phyloP scores from a whole-genome alignment of 2,888 invertebrate genomes.

The Nomada goodeniana region DNA sequence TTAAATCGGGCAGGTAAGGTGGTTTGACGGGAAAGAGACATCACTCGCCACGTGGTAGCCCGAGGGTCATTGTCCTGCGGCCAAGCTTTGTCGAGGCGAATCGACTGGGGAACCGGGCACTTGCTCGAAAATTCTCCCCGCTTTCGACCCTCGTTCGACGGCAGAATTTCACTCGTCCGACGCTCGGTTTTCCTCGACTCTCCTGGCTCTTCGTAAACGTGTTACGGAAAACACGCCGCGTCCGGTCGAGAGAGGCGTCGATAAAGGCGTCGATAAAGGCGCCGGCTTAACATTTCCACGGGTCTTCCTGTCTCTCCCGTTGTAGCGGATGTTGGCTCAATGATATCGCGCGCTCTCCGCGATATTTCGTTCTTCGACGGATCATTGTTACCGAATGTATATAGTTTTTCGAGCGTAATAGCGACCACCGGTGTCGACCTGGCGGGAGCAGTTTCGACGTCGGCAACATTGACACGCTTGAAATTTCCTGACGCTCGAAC shows the following conservation, averaged over 20 bases:
- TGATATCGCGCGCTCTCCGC: conserved; percentile 19
- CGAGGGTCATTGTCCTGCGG: conserved; percentile 77
- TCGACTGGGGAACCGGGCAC: conserved; percentile 47
- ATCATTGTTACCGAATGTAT: no score
- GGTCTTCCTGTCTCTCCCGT: conserved; percentile 24
- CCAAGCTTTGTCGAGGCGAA: conserved; percentile 70
- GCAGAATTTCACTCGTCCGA: conserved; percentile 11
- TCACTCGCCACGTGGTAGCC: conserved; percentile 77
- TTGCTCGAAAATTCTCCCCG: conserved; percentile 57
- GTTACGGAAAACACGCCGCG: neutral
- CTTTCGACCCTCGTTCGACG: conserved; percentile 56
- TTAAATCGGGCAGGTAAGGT: conserved; percentile 77
- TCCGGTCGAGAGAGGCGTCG: neutral
- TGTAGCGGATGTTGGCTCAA: conserved; percentile 39
- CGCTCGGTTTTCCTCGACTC: conserved; percentile 3
- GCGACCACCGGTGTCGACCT: no score
- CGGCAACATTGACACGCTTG: no score
- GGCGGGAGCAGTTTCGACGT: no score
- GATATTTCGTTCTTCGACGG: conserved; percentile 18
- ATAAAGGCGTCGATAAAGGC: neutral
- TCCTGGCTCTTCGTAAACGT: neutral
- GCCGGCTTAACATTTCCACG: neutral
- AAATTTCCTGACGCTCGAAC: no score
- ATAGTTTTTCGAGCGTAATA: no score
- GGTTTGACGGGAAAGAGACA: conserved; percentile 79